Evolutionary conservation across 2,113 vertebrate species (phyloP), one percentile per base, ranked within the genome.

Genomic region (Ceyx cyanopectus): DNA sequence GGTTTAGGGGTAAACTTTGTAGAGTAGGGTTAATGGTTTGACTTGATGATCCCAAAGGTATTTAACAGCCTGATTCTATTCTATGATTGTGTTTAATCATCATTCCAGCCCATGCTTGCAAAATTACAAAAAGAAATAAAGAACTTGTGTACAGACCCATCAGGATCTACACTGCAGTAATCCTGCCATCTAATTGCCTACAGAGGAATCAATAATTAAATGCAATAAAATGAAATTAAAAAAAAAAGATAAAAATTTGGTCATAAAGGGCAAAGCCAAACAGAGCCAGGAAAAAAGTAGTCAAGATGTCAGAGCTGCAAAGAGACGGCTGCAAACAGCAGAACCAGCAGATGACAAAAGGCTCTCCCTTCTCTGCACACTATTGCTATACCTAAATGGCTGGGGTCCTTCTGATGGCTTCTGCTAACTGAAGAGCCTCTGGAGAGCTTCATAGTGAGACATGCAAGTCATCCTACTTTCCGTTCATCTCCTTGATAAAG

Each of bases 111-210:
- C 6, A 7, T 1, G 43, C 48, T 26, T 40, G 26, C 48, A 37
- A 32, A 74, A 72, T 23, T 5, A 13, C 2, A 23, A 34, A 41
- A 32, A 54, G 23, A 60, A 82, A 46, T 17, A 73, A 61, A 48
- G 40, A 61, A 20, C 10, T 7, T 24, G 22, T 13, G 60, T 30
- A 22, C 0, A 2, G 32, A 43, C 16, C 13, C 3, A 1, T 51
- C 62, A 46, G 29, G 37, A 79, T 16, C 32, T 24, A 62, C 45
- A 8, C 24, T 46, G 48, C 72, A 57, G 73, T 57, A 51, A 74
- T 8, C 60, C 30, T 15, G 16, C 27, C 21, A 30, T 10, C 78
- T 58, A n/a, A 62, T 4, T 19, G 15, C 19, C n/a, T 29, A 10
- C 16, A 30, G 34, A 23, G 19, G 51, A 74, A 60, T 32, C 43